phyloP scores from a whole-genome alignment of 92 coral and sea anemone species.

The Epizoanthus stellaris region DNA sequence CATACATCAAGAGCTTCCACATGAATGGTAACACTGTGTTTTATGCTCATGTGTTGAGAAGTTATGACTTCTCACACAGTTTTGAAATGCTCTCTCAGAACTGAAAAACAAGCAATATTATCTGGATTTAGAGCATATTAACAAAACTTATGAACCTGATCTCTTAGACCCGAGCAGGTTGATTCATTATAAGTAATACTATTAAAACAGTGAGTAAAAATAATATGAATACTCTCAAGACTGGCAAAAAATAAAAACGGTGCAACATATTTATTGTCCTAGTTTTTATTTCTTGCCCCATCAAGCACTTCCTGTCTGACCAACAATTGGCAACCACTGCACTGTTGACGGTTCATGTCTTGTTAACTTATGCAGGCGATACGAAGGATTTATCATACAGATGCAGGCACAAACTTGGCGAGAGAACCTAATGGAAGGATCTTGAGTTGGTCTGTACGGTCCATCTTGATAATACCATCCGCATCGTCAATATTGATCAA shows the following conservation, averaged over 20 bases:
- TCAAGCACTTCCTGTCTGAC: neutral
- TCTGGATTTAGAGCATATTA: no score
- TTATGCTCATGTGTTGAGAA: no score
- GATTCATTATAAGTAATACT: no score
- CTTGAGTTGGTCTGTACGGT: conserved; percentile 85
- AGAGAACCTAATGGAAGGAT: conserved; percentile 84
- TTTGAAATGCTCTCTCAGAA: no score
- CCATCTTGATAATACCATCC: conserved; percentile 98
- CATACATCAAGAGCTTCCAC: no score
- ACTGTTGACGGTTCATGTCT: neutral
- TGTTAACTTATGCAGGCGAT: neutral
- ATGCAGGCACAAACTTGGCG: conserved; percentile 80
- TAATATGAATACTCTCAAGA: neutral
- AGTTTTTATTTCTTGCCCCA: neutral
- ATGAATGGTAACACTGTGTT: no score
- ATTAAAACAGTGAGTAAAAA: neutral
- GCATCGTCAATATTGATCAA: conserved; percentile 93
- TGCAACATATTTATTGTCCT: neutral
- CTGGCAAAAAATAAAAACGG: neutral
- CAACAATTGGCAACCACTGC: neutral
- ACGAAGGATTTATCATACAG: conserved; percentile 40
- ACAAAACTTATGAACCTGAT: no score
- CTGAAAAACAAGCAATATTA: no score
- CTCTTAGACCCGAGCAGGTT: no score
- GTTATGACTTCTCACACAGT: no score